phyloP scores from a whole-genome alignment of 2,113 vertebrate genomes.

The Larimichthys polyactis region DNA sequence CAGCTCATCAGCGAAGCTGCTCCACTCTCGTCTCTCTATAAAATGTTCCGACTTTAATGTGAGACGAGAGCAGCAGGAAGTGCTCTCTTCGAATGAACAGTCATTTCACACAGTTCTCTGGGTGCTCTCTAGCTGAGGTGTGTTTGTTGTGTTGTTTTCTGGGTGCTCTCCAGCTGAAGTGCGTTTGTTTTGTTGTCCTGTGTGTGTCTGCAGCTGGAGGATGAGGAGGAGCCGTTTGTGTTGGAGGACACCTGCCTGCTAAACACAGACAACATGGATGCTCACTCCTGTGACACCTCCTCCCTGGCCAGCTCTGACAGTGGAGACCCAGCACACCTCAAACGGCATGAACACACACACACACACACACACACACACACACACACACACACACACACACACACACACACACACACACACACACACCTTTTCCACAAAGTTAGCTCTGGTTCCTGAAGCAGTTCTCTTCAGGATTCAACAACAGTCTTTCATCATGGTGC shows the following conservation, averaged over 20 bases:
- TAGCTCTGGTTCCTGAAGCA: no score
- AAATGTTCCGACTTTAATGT: no score
- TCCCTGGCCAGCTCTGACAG: constrained; percentile 98
- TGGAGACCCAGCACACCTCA: constrained; percentile 92
- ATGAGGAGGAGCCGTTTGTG: constrained; percentile 95
- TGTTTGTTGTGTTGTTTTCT: not conserved
- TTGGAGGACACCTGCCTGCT: constrained; percentile 94
- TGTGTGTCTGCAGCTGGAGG: constrained; percentile 87
- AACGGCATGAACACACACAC: constrained; percentile 81
- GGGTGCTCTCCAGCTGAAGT: not conserved
- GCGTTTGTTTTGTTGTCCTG: not conserved
- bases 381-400: not conserved
- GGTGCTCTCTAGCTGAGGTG: not conserved
- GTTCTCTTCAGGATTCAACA: no score
- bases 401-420: not conserved
- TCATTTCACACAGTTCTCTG: no score
- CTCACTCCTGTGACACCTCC: constrained; percentile 96
- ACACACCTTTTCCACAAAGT: no score
- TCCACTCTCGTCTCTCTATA: no score
- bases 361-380: constrained; percentile 6
- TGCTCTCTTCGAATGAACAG: no score
- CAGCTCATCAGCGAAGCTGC: not conserved
- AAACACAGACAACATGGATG: constrained; percentile 92
- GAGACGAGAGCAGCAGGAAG: no score
- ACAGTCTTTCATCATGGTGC: no score